Conservation (phyloP, 2,113 vertebrate species). For the Sclerurus mexicanus region DNA sequence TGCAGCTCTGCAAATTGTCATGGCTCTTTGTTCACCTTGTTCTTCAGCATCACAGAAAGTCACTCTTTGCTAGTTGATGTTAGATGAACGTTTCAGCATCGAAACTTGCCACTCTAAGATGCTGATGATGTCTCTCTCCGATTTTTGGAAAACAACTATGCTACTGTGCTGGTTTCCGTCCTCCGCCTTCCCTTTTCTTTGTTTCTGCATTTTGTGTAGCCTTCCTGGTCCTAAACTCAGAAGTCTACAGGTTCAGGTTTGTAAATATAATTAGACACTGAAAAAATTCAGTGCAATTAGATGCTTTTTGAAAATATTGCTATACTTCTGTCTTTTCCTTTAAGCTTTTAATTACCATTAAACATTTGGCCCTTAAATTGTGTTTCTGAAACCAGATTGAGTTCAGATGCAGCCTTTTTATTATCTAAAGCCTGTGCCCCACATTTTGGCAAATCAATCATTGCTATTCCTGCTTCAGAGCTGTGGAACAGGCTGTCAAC, state of each 20-base stretch:
- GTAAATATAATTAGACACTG: not conserved
- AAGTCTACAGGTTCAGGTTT: not conserved
- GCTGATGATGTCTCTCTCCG: not conserved
- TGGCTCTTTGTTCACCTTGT: not conserved
- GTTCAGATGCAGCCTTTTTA: constrained; percentile 29
- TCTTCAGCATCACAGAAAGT: not conserved
- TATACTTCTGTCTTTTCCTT: not conserved
- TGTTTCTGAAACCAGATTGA: constrained; percentile 28
- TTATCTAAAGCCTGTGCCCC: constrained; percentile 35
- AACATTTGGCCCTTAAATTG: not conserved
- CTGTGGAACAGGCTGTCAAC: constrained; percentile 62
- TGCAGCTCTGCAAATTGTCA: not conserved
- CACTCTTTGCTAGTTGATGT: not conserved
- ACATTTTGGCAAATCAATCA: constrained; percentile 68
- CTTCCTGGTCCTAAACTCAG: not conserved
- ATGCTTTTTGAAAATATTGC: not conserved
- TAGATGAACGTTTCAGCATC: not conserved
- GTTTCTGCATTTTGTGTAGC: not conserved
- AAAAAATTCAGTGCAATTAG: not conserved
- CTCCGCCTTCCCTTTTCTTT: not conserved
- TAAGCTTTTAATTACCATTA: not conserved
- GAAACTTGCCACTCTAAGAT: not conserved
- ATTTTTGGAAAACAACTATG: not conserved
- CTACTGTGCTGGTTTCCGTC: not conserved
- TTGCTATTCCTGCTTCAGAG: constrained; percentile 39